Base-by-base conservation (phyloP, 2,113 vertebrate genomes). In the Pseudonaja textilis region DNA sequence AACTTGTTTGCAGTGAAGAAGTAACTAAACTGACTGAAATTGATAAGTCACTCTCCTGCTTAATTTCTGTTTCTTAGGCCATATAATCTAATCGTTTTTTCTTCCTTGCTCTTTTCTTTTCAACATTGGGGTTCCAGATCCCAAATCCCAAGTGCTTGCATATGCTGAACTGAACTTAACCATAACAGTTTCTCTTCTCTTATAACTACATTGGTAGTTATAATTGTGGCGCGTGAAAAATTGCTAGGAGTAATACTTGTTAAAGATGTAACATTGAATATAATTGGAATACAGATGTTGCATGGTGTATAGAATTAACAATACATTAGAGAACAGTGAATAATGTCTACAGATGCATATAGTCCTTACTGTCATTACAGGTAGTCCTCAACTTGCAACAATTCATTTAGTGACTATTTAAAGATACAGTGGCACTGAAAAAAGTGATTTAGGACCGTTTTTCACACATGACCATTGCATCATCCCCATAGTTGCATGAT, bases 141-240 rank as follows among this genome's bases (percentile, higher is more conserved):
- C 12, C 16, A 39, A 74, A 74, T 20, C 16, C 7, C n/a, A 74
- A 69, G n/a, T 8, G 69, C 69, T 74, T 74, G n/a, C 69, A 39
- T 74, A 5, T 34, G 34, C n/a, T 18, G n/a, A 74, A 74, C 5
- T 39, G n/a, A 74, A 74, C n/a, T 69, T 74, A 74, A 18, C 69
- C 69, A 74, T 74, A 74, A 18, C 29, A 74, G 20, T 8, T 74
- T 34, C 2, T 18, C 4, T 74, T n/a, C 64, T 74, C 5, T 34
- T 74, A n/a, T n/a, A n/a, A n/a, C n/a, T n/a, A n/a, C 20, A 96
- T 96, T 94, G 96, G 94, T 94, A 95, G 96, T 97, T 97, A 95
- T 97, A 92, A 96, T 95, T 95, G 95, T 92, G 54, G 56, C 90
- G 26, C 93, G 96, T 97, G 96, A 96, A 5, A 96, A 95, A 93